Base-by-base conservation (phyloP, 2,888 invertebrate species). In the Lepidonotus clava region DNA sequence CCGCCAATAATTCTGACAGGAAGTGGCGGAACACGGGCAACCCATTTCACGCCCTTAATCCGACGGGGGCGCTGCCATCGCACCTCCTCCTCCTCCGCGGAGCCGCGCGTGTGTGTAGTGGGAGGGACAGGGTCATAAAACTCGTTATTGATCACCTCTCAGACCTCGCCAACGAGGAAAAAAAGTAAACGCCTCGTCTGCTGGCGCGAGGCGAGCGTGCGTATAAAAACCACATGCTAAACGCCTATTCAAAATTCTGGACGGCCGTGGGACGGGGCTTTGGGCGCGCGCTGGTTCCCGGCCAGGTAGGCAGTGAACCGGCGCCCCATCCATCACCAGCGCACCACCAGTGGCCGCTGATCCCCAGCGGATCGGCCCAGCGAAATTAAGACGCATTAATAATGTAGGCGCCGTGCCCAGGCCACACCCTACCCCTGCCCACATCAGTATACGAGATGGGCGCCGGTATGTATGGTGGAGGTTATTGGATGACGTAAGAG, bases 301-400 rank as follows among this genome's bases (percentile, higher is more conserved):
- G 34, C 21, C 71, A 71, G 71, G 71, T 71, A 38, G 36, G 71
- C 71, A 5, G 71, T 38, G 21, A 21, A 34, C 71, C 38, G 71
- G 71, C 18, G 71, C 38, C 61, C 28, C 38, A 71, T 71, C 71
- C 71, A 71, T 71, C 71, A 71, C 71, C 36, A 4, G 24, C 36
- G 36, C 36, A 36, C 66, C 66, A 66, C 32, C 66, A 5, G 32
- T n/a, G 32, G 66, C 38, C 71, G 38, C 71, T 71, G 71, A 71
- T 71, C 71, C 71, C 71, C 71, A 24, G 4, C 71, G 36, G 66
- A 71, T 18, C 38, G 21, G 36, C 38, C 71, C 24, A 38, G n/a
- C 71, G 71, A 38, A 36, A 71, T 71, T 71, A 71, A 71, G 71
- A 71, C 71, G 71, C 71, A 71, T 71, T 71, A 71, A 71, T 71